Percentiles rank a stretch among this genome's conserved stretches.
phyloP scores from a whole-genome alignment of 2,113 vertebrate species.

The Neofelis nebulosa region DNA sequence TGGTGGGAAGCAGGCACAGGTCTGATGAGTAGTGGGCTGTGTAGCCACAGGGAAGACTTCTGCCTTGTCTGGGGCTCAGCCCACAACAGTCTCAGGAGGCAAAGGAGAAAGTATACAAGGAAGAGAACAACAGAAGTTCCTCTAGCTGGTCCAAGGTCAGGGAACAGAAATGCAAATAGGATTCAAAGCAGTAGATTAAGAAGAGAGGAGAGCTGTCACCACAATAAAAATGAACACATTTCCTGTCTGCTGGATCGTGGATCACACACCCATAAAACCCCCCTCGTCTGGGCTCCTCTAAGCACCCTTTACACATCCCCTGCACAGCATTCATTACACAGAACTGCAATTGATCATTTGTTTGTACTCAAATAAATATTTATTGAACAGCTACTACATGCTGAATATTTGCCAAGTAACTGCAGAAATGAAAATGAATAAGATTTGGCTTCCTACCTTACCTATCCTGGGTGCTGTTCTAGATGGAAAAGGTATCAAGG shows the following conservation, averaged over 20 bases:
- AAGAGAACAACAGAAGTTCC: not conserved
- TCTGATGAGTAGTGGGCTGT: not conserved
- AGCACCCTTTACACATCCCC: not conserved
- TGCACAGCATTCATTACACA: not conserved
- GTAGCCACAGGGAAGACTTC: not conserved
- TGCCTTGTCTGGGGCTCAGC: not conserved
- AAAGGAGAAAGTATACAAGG: not conserved
- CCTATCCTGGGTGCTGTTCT: not conserved
- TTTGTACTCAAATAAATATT: not conserved
- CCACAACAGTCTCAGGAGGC: not conserved
- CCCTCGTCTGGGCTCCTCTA: not conserved
- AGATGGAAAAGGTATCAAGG: not conserved
- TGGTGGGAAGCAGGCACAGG: not conserved
- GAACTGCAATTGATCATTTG: not conserved
- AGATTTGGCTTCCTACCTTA: not conserved
- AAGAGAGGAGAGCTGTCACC: not conserved
- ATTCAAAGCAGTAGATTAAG: slow-evolving; percentile 12
- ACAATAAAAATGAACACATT: not conserved
- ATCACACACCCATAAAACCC: not conserved
- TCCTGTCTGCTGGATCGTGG: not conserved
- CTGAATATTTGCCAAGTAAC: slow-evolving; percentile 11
- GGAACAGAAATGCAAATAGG: not conserved
- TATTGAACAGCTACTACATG: not conserved
- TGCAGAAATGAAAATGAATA: not conserved
- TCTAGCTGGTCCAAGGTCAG: not conserved